Evolutionary conservation across 2,113 vertebrate species (phyloP).

Genomic region (Nesospiza acunhae): DNA sequence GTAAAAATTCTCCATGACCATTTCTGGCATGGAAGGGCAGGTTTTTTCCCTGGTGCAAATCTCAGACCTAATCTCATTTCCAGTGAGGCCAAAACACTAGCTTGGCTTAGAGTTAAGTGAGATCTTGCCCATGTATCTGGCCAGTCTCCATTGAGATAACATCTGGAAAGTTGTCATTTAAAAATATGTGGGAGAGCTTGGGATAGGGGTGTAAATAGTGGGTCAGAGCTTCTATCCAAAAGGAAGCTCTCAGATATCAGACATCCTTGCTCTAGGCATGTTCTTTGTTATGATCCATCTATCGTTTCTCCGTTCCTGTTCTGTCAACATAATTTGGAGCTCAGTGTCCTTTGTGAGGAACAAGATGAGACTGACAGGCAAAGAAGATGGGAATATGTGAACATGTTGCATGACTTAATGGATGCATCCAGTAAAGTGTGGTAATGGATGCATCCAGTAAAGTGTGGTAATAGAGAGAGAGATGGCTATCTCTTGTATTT

Average conservation of each 20-base stretch:
- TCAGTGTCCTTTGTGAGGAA: not conserved
- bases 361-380: not conserved
- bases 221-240: constrained; percentile 25
- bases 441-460: not conserved
- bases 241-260: constrained; percentile 1
- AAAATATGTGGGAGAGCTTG: constrained; percentile 39
- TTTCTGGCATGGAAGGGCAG: constrained; percentile 1
- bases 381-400: not conserved
- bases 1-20: constrained; percentile 15
- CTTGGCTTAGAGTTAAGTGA: not conserved
- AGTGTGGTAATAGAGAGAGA: not conserved
- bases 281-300: constrained; percentile 45
- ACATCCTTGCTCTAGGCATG: constrained; percentile 28
- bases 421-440: not conserved
- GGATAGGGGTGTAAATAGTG: constrained; percentile 41
- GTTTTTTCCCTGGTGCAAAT: constrained; percentile 13
- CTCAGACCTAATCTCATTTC: constrained; percentile 39
- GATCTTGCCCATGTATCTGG: constrained; percentile 45
- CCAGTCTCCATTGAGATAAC: constrained; percentile 35
- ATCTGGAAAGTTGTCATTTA: constrained; percentile 48
- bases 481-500: not conserved
- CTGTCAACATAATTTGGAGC: not conserved
- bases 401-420: not conserved
- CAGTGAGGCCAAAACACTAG: constrained; percentile 38
- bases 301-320: constrained; percentile 13